These are phyloP conservation scores for Trachelipus rathkii DNA, from an alignment of 1,140 invertebrate genomes.

Conservation along the genomic window DNA sequence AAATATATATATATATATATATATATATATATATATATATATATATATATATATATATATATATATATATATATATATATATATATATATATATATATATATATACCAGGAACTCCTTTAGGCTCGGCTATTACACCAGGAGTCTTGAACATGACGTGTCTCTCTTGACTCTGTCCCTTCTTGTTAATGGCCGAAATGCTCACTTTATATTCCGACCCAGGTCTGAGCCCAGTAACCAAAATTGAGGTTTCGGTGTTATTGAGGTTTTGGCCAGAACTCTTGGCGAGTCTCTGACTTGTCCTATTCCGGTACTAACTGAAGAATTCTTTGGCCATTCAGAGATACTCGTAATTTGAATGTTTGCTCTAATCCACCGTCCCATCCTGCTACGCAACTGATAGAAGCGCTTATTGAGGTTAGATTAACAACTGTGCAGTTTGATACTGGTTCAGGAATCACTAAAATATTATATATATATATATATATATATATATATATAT, in stretches of 20 bases:
- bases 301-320: constrained; percentile 23
- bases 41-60: no score
- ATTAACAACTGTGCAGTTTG: constrained; percentile 79
- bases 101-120: not conserved
- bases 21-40: no score
- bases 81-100: not conserved
- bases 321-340: constrained; percentile 23
- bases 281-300: constrained; percentile 29
- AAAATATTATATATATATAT: constrained; percentile 29
- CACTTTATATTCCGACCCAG: constrained; percentile 65
- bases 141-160: not conserved
- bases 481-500: no score
- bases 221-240: constrained; percentile 49
- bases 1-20: no score
- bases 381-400: constrained; percentile 74
- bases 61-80: no score
- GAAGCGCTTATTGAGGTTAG: constrained; percentile 74
- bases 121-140: not conserved
- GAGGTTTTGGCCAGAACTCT: constrained; percentile 40
- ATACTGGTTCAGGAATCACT: constrained; percentile 77
- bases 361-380: constrained; percentile 76
- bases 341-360: constrained; percentile 37
- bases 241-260: constrained; percentile 38
- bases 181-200: constrained; percentile 79
- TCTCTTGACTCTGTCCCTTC: constrained; percentile 66